These are phyloP conservation scores for Hirundo rustica DNA, from an alignment of 2,797 vertebrate species.

Conservation along the genomic window DNA sequence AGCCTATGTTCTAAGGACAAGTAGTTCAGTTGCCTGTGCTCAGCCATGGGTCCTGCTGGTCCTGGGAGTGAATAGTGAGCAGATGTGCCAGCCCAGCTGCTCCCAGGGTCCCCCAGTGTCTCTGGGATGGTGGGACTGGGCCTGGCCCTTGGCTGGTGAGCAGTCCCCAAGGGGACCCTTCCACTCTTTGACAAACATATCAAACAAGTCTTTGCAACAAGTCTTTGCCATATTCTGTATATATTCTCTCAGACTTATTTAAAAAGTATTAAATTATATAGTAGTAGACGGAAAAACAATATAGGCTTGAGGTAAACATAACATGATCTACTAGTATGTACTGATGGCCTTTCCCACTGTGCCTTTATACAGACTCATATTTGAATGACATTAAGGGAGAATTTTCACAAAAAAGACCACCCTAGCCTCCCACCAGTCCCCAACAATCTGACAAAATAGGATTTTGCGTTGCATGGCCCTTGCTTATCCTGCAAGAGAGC, in stretches of 20 bases:
- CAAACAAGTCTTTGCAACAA: not conserved
- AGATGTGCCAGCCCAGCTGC: accelerated
- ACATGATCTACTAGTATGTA: not conserved
- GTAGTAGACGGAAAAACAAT: not conserved
- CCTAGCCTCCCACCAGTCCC: not conserved
- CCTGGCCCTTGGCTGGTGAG: not conserved
- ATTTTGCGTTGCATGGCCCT: not conserved
- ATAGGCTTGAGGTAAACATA: not conserved
- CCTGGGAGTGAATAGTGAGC: not conserved
- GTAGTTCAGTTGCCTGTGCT: not conserved
- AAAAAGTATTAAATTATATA: not conserved
- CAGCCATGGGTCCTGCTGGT: not conserved
- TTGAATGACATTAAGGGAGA: not conserved
- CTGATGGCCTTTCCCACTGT: not conserved
- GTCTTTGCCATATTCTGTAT: not conserved
- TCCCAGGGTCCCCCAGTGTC: accelerated
- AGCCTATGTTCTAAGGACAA: not conserved
- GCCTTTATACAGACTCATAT: not conserved
- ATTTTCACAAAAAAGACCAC: not conserved
- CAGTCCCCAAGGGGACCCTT: accelerated
- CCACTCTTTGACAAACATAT: not conserved
- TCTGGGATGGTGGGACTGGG: not conserved
- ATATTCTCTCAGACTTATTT: not conserved
- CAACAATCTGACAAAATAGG: not conserved
- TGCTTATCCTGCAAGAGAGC: not conserved